Percentiles rank a stretch among this genome's conserved stretches.
Evolutionary conservation across 2,797 vertebrate species (phyloP).

Genomic region (Hemibagrus guttatus): DNA sequence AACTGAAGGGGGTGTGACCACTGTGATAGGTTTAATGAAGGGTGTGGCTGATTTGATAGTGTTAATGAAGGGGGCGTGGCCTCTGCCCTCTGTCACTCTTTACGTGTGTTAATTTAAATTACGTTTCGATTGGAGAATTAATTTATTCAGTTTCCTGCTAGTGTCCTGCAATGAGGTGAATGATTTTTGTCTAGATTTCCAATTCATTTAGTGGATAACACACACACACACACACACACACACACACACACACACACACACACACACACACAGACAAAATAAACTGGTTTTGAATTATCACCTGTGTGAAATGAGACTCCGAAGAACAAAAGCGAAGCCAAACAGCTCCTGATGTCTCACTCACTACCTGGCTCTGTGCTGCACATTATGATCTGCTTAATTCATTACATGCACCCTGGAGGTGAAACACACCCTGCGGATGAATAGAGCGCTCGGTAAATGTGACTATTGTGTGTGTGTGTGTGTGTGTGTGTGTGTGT

Average conservation of each 20-base stretch:
- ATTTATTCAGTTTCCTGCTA: neutral
- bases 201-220: constrained; percentile 8
- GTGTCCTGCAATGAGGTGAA: neutral
- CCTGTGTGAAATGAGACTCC: constrained; percentile 27
- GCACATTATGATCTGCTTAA: constrained; percentile 42
- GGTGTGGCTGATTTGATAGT: neutral
- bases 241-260: constrained; percentile 17
- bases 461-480: constrained; percentile 40
- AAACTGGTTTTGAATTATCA: constrained; percentile 52
- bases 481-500: constrained; percentile 43
- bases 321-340: constrained; percentile 47
- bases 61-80: neutral
- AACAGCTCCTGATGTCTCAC: constrained; percentile 40
- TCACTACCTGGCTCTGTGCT: constrained; percentile 47
- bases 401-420: constrained; percentile 40
- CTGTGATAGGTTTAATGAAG: too few relatives aligned
- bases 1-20: neutral
- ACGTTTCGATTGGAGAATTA: neutral
- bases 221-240: neutral
- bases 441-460: constrained; percentile 44
- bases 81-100: neutral
- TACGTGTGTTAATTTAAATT: neutral
- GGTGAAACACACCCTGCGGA: constrained; percentile 46
- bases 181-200: constrained; percentile 6
- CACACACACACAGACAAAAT: constrained; percentile 35